Conservation (phyloP, 2,113 vertebrate species). For the Lepisosteus oculatus region DNA sequence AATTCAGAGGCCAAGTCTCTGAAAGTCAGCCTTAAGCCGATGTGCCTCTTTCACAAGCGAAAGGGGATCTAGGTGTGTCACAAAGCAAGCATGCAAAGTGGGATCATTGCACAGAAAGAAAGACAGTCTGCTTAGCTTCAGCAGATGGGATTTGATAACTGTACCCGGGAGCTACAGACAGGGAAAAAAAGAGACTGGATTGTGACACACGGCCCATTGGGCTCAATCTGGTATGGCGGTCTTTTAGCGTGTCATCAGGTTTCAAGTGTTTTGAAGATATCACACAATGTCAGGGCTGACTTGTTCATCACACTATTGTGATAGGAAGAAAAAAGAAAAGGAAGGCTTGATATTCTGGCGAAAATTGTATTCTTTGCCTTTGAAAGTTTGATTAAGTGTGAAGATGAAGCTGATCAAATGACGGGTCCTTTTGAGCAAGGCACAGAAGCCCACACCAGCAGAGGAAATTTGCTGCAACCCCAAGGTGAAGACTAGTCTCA, state of each 20-base stretch:
- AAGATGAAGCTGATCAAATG: conserved; percentile 58
- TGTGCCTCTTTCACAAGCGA: conserved; percentile 56
- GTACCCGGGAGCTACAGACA: conserved; percentile 39
- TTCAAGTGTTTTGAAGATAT: conserved; percentile 53
- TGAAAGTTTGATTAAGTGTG: conserved; percentile 39
- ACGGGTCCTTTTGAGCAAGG: conserved; percentile 19
- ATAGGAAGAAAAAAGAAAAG: conserved; percentile 43
- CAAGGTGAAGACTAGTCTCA: not conserved
- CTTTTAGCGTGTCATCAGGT: conserved; percentile 69
- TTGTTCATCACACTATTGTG: conserved; percentile 44
- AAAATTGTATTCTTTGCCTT: conserved; percentile 41
- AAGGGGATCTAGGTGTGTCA: conserved; percentile 55
- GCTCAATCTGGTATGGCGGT: conserved; percentile 46
- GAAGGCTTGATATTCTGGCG: conserved; percentile 45
- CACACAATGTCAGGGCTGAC: conserved; percentile 42
- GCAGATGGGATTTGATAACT: conserved; percentile 63
- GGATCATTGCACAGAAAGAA: conserved; percentile 56
- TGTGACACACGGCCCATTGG: conserved; percentile 63
- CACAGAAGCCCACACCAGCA: conserved; percentile 25
- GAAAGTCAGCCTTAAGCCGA: too few species aligned
- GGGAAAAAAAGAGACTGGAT: conserved; percentile 41
- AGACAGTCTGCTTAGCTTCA: conserved; percentile 32
- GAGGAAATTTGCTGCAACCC: not conserved
- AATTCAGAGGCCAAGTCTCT: too few species aligned
- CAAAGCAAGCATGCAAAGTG: conserved; percentile 54